Percentiles rank a stretch among this genome's conserved stretches.
These are phyloP conservation scores for Sesia bembeciformis DNA, from an alignment of 2,888 invertebrate species.

Conservation along the genomic window DNA sequence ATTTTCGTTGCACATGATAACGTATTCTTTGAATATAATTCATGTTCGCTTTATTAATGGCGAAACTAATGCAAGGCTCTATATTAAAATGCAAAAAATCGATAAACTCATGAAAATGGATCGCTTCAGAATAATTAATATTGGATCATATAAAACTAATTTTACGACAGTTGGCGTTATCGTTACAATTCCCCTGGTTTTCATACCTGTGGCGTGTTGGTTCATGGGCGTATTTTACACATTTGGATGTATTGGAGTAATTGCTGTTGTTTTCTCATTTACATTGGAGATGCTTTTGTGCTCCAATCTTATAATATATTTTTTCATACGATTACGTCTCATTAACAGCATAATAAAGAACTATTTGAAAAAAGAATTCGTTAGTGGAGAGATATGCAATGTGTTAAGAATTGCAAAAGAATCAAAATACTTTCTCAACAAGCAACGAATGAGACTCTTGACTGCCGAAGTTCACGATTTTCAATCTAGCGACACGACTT, in stretches of 20 bases:
- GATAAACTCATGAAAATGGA: constrained; percentile 20
- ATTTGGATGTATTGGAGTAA: background rate
- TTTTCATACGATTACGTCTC: constrained; percentile 28
- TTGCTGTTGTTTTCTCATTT: background rate
- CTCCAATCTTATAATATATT: constrained; percentile 26
- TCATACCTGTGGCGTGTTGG: background rate
- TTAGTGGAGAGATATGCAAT: background rate
- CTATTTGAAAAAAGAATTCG: background rate
- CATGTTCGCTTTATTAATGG: constrained; percentile 37
- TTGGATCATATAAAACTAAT: background rate
- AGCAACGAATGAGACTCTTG: background rate
- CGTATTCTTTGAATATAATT: constrained; percentile 10
- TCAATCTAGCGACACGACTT: background rate
- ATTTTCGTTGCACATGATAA: background rate
- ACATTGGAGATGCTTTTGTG: background rate
- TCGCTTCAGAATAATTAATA: background rate
- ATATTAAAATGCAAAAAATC: constrained; percentile 37
- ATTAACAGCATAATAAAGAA: constrained; percentile 31
- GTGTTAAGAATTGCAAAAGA: background rate
- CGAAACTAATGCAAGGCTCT: constrained; percentile 28
- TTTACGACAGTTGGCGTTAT: background rate
- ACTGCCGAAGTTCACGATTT: background rate
- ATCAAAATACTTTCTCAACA: background rate
- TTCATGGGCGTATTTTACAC: background rate
- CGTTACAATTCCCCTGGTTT: background rate